Base-by-base conservation (phyloP, 2,888 invertebrate species). In the Spisula subtruncata region DNA sequence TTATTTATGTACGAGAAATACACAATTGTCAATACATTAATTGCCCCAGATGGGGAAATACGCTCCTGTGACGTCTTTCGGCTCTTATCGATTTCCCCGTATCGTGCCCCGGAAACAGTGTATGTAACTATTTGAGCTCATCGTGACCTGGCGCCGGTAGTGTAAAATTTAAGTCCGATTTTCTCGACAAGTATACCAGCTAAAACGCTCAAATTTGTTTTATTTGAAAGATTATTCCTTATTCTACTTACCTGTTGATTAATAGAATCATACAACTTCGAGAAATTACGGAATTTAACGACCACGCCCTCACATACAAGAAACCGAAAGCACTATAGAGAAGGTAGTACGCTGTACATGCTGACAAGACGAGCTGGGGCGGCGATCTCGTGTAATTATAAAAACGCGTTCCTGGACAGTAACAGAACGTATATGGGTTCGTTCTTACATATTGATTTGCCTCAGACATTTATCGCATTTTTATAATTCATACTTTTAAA, bases 61-160 rank as follows among this genome's bases (percentile, higher is more conserved):
- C 60, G 60, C 41, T 10, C 25, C 25, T 10, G 60, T 66, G 60
- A 66, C n/a, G 81, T 48, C 48, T 51, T 51, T 75, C 8, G 56
- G 54, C 54, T 79, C 12, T 8, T 80, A 85, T 80, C 80, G 85
- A 80, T 89, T 91, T 83, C 85, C 91, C 91, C 48, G 32, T 80
- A 41, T 51, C 41, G 89, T 41, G 41, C 91, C 91, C 91, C 91
- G 89, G 89, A 89, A 89, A 82, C 80, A 32, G 80, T 20, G 66
- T 60, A 85, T 87, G 87, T 89, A 91, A 87, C 85, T 51, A 25
- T 46, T 46, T 25, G 79, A 71, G 75, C 79, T 54, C 60, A 54
- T 82, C 56, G 71, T 83, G 81, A 87, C 79, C 79, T 35, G 48
- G 83, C 48, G 86, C 91, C 91, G 91, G 91, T 90, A 84, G 35